Evolutionary conservation across 2,888 invertebrate species (phyloP), one percentile per base, ranked within the genome.

Genomic region (Eupelmus urozonus): DNA sequence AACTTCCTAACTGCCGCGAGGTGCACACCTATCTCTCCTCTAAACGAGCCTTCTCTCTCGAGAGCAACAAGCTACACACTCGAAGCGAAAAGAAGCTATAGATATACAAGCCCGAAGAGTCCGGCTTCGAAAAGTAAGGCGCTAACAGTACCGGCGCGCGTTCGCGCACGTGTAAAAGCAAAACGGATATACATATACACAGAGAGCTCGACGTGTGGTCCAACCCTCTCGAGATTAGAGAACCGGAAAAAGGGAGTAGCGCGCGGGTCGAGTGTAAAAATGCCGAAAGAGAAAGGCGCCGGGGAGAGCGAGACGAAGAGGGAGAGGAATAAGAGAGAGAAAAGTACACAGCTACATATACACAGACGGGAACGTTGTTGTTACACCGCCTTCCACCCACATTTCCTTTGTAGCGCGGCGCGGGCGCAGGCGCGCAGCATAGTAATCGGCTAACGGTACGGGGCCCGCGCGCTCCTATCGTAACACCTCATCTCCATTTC

Each of bases 401-500:
- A 63, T 78, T 76, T 60, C 77, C 71, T 77, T 49, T 60, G 57
- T 60, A 60, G 66, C 65, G 51, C 23, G 23, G 13, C 2, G 1
- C n/a, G 4, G 25, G 11, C 55, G 20, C 23, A 49, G 49, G 23
- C n/a, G 74, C 73, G 16, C 51, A 29, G 73, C 71, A 79, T 67
- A 76, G 76, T 76, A 76, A 76, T 76, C 69, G 67, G 49, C 25
- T 76, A 79, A 79, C 76, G 79, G 72, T 70, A 79, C n/a, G 51
- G 29, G 4, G 13, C 49, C 16, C n/a, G 7, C 49, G 20, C 49
- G 20, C 25, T 34, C 57, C 40, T 79, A 79, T 79, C 76, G 78
- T 29, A 63, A 55, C 76, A 18, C 67, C 76, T 75, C 59, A 73
- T 76, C 69, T 79, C 51, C 16, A 1, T 59, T 25, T 59, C 70